Base-by-base conservation (phyloP, 2,113 vertebrate species). In the Verasper variegatus region DNA sequence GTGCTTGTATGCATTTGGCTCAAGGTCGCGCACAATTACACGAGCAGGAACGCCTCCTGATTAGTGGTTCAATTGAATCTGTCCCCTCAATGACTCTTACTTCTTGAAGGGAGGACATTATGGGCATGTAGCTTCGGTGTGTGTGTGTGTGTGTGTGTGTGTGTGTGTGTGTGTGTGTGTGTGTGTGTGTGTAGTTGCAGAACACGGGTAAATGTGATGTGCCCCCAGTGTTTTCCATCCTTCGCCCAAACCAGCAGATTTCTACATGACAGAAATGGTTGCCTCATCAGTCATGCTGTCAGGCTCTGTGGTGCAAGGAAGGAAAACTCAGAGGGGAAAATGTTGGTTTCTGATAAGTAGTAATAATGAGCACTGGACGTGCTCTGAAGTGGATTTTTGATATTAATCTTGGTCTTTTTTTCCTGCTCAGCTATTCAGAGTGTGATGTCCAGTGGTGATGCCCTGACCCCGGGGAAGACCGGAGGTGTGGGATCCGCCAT, bases 401-500 rank as follows among this genome's bases (percentile, higher is more conserved):
- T 75, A 20, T 65, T 8, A 74, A 71, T 78, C 21, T 60, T 4
- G 8, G 35, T 82, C 7, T 88, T 63, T 81, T 49, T 87, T 20
- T 70, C 27, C 20, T 73, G 51, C 62, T 37, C 85, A 99, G 98
- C 96, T 62, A 93, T 98, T 68, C 97, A 99, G 80, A 98, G 97
- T 0, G 96, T 99, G 77, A 96, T 99, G 81, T 98, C 97, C 0
- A 96, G 97, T 56, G 96, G 95, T 0, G 95, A 98, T 0, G 95
- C 97, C 51, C 72, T 99, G 91, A 89, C 80, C 20, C 96, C 97
- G 0, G 96, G 95, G 61, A 96, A 97, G 90, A 98, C 96, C 0
- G 97, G 98, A 7, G 97, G 96, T 0, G 96, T 97, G 0, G 98
- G 96, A 11, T 98, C 97, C 0, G 97, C 96, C 26, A 89, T 96